These are phyloP conservation scores for Drosophila carrolli DNA, from an alignment of 1,140 invertebrate genomes.

Conservation along the genomic window DNA sequence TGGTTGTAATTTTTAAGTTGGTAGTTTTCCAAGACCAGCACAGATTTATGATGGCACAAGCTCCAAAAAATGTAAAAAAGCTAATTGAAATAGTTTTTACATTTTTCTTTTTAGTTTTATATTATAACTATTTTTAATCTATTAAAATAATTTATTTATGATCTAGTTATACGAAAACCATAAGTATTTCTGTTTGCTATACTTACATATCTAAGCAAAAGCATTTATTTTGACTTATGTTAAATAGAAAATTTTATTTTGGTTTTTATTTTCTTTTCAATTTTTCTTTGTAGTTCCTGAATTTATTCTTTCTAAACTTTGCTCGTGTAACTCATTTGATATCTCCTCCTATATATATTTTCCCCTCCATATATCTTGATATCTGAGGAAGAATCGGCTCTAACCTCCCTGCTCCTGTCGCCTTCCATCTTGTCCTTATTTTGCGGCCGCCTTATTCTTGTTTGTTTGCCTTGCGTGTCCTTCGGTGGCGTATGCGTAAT, in stretches of 20 bases:
- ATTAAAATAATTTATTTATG: too few relatives aligned
- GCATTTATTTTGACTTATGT: background rate
- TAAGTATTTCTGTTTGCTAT: too few relatives aligned
- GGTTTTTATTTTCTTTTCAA: background rate
- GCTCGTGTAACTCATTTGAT: constrained; percentile 23
- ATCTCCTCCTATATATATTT: constrained; percentile 29
- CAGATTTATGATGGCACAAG: constrained; percentile 12
- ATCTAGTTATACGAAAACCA: too few relatives aligned
- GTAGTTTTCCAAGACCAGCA: constrained; percentile 6
- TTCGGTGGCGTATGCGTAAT: constrained; percentile 66
- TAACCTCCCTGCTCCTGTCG: background rate
- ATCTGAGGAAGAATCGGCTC: constrained; percentile 16
- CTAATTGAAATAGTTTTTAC: background rate
- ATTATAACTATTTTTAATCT: too few relatives aligned
- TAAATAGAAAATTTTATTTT: background rate
- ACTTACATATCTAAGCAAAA: too few relatives aligned
- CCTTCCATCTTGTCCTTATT: constrained; percentile 31
- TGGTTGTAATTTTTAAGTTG: constrained; percentile 17
- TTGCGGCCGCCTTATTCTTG: constrained; percentile 43
- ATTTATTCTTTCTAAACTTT: background rate
- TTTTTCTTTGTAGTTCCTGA: too few relatives aligned
- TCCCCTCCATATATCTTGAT: constrained; percentile 30
- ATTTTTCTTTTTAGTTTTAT: background rate
- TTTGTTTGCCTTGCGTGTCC: constrained; percentile 54
- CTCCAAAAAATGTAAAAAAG: background rate